Base-by-base conservation (phyloP, 2,113 vertebrate species). In the Collichthys lucidus region DNA sequence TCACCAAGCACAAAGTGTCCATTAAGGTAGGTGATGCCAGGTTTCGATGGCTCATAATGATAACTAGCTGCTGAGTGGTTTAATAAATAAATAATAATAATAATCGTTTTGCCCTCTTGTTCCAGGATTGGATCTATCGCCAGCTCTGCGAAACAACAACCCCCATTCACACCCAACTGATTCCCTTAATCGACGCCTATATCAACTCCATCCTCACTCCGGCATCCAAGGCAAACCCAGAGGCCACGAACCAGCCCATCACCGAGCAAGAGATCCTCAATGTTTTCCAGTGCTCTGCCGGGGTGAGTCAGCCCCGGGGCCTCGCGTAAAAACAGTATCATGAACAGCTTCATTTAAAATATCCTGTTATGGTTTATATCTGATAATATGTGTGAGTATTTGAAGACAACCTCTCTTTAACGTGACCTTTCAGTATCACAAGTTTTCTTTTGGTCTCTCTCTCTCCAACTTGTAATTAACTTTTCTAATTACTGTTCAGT, bases 1-100 rank as follows among this genome's bases (percentile, higher is more conserved):
- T 99, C 93, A 99, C 98, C 85, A 99, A 99, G 91, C 98, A 99
- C 94, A 99, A 99, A 96, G 97, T 99, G 0, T 99, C 98, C 68
- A 99, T 99, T 79, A 99, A 99, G 96, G 98, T 99, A 49, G 20
- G n/a, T 42, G 11, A 5, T 24, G 44, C 10, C 10, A 4, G 1
- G 44, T 14, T 46, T 12, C 0, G 0, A 11, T n/a, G 3, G 17
- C 35, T 40, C 31, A 49, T 11, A 14, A 6, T 29, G 1, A 26
- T 35, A 11, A 20, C 0, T n/a, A 2, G 20, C 5, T 16, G 4
- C 40, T 31, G 3, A 47, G 4, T 19, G 42, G 46, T 59, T 59
- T 12, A 6, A 50, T 40, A 82, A 57, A 40, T 31, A 44, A 44
- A 44, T 10, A 11, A 46, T 46, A 46, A 46, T 46, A 46, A 46